phyloP scores from a whole-genome alignment of 1,140 invertebrate species.

The Papilio dardanus region DNA sequence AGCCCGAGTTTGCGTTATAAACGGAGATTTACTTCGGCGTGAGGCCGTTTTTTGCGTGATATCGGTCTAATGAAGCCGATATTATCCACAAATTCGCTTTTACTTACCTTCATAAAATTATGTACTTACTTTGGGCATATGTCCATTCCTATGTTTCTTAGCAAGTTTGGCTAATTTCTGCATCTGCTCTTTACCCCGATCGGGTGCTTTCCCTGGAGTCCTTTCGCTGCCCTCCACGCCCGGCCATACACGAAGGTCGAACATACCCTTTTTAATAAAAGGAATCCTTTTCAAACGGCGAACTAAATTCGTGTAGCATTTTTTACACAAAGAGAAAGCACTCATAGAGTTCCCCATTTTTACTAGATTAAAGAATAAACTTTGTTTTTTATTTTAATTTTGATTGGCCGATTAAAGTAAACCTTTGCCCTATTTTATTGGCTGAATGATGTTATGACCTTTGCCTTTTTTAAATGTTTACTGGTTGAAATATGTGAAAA shows the following conservation, averaged over 20 bases:
- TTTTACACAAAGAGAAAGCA: constrained; percentile 48
- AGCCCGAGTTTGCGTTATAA: no score
- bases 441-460: background rate
- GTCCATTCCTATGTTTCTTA: constrained; percentile 97
- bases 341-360: constrained; percentile 46
- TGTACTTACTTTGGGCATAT: constrained; percentile 89
- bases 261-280: constrained; percentile 84
- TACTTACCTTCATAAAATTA: background rate
- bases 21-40: no score
- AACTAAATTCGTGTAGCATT: constrained; percentile 47
- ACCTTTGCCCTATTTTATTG: background rate
- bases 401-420: background rate
- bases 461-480: no score
- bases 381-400: background rate
- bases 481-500: background rate
- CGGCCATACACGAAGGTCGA: constrained; percentile 91
- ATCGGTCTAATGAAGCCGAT: background rate
- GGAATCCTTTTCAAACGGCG: constrained; percentile 45
- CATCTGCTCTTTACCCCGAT: constrained; percentile 93
- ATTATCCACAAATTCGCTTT: background rate
- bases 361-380: background rate
- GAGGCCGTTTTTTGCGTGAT: no score
- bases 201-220: constrained; percentile 93
- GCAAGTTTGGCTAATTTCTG: constrained; percentile 94
- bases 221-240: constrained; percentile 87